Evolutionary conservation across 1,140 invertebrate species (phyloP), one percentile per base, ranked within the genome.

Genomic region (Bombus turneri): DNA sequence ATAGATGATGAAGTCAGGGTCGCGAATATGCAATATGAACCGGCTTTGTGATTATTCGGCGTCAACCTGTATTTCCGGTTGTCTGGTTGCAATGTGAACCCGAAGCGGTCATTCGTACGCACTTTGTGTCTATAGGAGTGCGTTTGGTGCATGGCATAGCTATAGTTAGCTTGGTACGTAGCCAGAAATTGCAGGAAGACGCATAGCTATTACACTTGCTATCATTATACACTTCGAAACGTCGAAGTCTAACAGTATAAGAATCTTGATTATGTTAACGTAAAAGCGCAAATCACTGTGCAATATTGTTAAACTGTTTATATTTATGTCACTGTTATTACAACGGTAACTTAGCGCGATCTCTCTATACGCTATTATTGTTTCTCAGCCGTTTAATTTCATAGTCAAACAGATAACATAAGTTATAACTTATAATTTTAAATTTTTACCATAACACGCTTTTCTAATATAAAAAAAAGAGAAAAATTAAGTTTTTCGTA

Each of bases 81-180:
- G 87, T 81, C 77, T 66, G 69, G 78, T 34, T 28, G 80, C 77
- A 41, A 64, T 53, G 71, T 71, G 81, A 86, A 90, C 87, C 62
- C 87, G 59, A 62, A 68, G 75, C 88, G 86, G 76, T 74, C 72
- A 68, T 86, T 87, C 88, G 76, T 68, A 83, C 76, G 71, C 62
- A 78, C 78, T 78, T 83, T 85, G 77, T 28, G 34, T 15, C 66
- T 59, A 68, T 64, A 73, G 81, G 13, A 39, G 86, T 76, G 31
- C 75, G 79, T 84, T 90, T 86, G 77, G 79, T 85, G 71, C 86
- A 82, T 37, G 77, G 53, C 43, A 72, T 71, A 76, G 80, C 89
- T 91, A 91, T 91, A 91, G 89, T 91, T 91, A 90, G 90, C 89
- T 87, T 87, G 90, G 87, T 91, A 69, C 84, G 80, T 64, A 39